Conservation (phyloP, 2,113 vertebrate genomes). For the Poecilia latipinna region DNA sequence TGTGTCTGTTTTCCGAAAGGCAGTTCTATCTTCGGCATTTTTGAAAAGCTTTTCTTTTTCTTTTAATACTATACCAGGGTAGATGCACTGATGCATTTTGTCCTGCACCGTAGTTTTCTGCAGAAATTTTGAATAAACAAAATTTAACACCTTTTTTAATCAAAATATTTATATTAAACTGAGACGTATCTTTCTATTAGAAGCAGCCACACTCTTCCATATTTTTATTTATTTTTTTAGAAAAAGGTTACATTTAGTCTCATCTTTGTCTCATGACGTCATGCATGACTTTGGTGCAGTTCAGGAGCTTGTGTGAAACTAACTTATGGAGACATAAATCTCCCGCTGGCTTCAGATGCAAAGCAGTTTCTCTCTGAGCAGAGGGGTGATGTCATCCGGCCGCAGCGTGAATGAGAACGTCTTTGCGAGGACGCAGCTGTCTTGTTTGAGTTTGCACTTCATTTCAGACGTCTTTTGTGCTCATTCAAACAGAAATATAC, state of each 20-base stretch:
- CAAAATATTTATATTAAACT: not conserved
- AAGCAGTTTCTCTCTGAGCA: constrained; percentile 48
- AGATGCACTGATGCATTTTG: too few species aligned
- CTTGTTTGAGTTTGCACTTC: constrained; percentile 64
- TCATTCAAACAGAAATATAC: constrained; percentile 62
- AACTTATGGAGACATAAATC: constrained; percentile 54
- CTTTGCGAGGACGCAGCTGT: constrained; percentile 69
- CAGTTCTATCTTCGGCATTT: too few species aligned
- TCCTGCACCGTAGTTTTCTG: not conserved
- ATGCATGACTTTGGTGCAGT: not conserved
- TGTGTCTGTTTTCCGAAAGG: too few species aligned
- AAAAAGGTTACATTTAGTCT: not conserved
- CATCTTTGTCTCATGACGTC: not conserved
- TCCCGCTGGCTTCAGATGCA: constrained; percentile 40
- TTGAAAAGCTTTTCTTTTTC: too few species aligned
- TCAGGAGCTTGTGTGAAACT: constrained; percentile 22
- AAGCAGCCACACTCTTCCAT: not conserved
- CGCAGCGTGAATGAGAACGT: constrained; percentile 63
- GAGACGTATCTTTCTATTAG: not conserved
- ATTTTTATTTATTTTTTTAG: not conserved
- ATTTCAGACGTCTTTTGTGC: constrained; percentile 64
- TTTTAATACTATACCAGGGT: too few species aligned
- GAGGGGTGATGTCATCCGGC: constrained; percentile 67
- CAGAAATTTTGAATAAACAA: not conserved
- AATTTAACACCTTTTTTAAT: not conserved